phyloP scores from a whole-genome alignment of 2,113 vertebrate genomes.

The Donacobius atricapilla region DNA sequence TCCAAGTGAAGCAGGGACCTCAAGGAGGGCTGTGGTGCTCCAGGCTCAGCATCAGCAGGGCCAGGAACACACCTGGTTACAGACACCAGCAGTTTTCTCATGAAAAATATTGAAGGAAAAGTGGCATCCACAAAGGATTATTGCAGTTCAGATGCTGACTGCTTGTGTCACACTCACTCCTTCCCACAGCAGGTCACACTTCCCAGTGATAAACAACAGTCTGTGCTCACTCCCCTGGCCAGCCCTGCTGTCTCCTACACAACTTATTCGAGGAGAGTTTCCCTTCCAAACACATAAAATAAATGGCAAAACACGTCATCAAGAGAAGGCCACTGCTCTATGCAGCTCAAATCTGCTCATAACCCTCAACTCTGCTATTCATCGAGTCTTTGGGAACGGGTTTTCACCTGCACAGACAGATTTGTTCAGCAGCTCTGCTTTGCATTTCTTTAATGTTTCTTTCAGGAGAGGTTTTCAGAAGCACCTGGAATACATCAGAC shows the following conservation, averaged over 20 bases:
- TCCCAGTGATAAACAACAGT: background rate
- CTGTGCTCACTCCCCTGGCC: background rate
- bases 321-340: background rate
- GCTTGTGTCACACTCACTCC: background rate
- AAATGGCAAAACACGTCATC: background rate
- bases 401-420: conserved; percentile 20
- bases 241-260: background rate
- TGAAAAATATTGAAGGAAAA: background rate
- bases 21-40: background rate
- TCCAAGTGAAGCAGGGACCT: background rate
- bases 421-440: background rate
- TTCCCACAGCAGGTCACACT: background rate
- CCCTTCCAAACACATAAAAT: background rate
- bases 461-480: conserved; percentile 5
- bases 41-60: background rate
- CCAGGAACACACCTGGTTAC: background rate
- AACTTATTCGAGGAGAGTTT: background rate
- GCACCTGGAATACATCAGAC: conserved; percentile 22
- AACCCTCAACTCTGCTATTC: background rate
- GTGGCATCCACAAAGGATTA: background rate
- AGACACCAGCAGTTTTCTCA: background rate
- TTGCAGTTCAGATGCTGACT: background rate
- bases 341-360: background rate
- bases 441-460: conserved; percentile 40
- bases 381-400: background rate